Percentiles rank a stretch among this genome's conserved stretches.
Evolutionary conservation across 2,113 vertebrate genomes (phyloP).

Genomic region (Microcebus lehilahytsara): DNA sequence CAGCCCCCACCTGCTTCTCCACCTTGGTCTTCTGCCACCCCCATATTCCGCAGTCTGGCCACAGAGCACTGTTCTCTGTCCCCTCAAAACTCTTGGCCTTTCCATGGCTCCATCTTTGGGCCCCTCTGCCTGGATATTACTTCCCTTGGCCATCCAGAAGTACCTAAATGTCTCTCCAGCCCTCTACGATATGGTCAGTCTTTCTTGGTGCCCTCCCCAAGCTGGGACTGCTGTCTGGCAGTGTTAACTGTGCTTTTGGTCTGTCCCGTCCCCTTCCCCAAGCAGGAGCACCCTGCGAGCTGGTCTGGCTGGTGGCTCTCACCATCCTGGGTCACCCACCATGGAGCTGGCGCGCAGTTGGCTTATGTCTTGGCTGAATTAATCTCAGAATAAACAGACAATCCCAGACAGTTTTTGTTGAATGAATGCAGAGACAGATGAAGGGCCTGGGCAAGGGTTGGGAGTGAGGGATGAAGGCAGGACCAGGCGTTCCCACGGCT

Average conservation of each 20-base stretch:
- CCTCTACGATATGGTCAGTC: accelerated
- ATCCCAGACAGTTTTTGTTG: neutral
- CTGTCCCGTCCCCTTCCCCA: neutral
- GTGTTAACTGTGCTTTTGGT: neutral
- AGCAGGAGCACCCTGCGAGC: neutral
- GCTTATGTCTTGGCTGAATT: neutral
- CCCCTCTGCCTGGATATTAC: neutral
- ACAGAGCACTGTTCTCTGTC: neutral
- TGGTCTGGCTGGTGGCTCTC: neutral
- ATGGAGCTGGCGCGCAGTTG: accelerated
- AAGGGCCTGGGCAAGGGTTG: neutral
- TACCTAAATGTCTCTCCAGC: neutral
- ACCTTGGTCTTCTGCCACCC: neutral
- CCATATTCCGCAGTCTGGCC: neutral
- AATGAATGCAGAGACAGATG: neutral
- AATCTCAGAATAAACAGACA: neutral
- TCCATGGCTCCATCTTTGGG: neutral
- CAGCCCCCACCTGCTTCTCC: neutral
- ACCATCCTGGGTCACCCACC: neutral
- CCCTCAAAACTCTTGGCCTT: neutral
- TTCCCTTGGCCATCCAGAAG: neutral
- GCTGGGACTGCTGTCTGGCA: neutral
- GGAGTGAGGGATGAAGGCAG: neutral
- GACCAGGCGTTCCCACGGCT: accelerated
- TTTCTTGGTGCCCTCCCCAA: neutral